Evolutionary conservation across 2,888 invertebrate genomes (phyloP).

Genomic region (Nemoura dubitans): DNA sequence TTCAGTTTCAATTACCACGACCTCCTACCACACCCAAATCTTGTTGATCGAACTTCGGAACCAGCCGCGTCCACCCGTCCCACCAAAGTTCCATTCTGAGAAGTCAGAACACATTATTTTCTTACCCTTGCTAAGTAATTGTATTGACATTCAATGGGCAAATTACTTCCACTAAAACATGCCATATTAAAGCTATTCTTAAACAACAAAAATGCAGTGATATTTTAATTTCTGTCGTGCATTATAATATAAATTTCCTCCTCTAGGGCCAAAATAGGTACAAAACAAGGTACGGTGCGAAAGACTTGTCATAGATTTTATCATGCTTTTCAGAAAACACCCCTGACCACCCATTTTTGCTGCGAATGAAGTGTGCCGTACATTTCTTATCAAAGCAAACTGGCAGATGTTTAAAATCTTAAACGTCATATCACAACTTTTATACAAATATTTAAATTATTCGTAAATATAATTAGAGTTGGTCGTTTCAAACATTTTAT

Average conservation of each 20-base stretch:
- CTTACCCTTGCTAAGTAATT: neutral
- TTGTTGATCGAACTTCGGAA: neutral
- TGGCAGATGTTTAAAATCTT: neutral
- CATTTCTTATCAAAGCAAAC: neutral
- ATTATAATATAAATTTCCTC: too few relatives aligned
- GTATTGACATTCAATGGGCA: neutral
- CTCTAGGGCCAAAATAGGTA: neutral
- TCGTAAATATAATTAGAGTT: conserved; percentile 7
- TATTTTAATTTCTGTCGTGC: too few relatives aligned
- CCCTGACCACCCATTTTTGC: neutral
- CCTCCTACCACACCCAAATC: neutral
- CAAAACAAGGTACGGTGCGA: neutral
- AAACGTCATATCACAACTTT: neutral
- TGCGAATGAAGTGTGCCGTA: neutral
- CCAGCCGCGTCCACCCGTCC: neutral
- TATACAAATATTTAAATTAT: neutral
- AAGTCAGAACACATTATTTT: neutral
- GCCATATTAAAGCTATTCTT: too few relatives aligned
- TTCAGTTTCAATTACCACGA: neutral
- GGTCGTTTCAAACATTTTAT: neutral
- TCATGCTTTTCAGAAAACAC: neutral
- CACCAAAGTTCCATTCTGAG: neutral
- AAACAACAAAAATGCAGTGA: too few relatives aligned
- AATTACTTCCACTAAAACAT: neutral
- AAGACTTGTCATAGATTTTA: neutral